These are phyloP conservation scores for Hydra vulgaris DNA, from an alignment of 30 jellyfish, hydroid and myxozoan species.

Conservation along the genomic window DNA sequence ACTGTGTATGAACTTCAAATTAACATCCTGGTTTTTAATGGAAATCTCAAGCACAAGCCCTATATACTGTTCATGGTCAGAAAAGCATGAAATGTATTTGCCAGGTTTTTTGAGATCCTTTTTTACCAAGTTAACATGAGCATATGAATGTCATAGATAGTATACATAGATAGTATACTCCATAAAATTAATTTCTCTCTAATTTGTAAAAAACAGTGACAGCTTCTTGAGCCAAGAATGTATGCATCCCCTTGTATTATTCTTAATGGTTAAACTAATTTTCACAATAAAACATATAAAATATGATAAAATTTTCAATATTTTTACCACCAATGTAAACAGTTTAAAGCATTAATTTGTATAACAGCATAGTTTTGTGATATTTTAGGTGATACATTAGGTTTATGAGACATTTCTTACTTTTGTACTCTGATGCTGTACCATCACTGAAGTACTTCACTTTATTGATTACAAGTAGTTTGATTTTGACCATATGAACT, in stretches of 20 bases:
- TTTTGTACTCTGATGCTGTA: conserved; percentile 3
- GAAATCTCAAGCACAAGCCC: not conserved
- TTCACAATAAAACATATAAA: no score
- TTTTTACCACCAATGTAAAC: no score
- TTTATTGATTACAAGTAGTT: not conserved
- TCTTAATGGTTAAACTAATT: no score
- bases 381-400: not conserved
- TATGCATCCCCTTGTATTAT: not conserved
- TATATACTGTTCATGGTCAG: not conserved
- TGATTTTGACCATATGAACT: conserved; percentile 3
- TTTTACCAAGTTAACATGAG: not conserved
- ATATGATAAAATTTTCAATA: no score
- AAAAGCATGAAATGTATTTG: not conserved
- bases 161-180: not conserved
- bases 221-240: not conserved
- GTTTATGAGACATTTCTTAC: not conserved
- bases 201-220: not conserved
- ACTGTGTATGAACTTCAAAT: no score
- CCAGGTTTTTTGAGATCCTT: not conserved
- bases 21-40: no score
- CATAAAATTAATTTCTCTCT: not conserved
- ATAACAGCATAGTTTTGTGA: no score
- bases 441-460: conserved; percentile 8
- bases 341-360: no score
- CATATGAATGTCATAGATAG: not conserved